Evolutionary conservation across 2,888 invertebrate species (phyloP).

Genomic region (Chorisops tibialis): DNA sequence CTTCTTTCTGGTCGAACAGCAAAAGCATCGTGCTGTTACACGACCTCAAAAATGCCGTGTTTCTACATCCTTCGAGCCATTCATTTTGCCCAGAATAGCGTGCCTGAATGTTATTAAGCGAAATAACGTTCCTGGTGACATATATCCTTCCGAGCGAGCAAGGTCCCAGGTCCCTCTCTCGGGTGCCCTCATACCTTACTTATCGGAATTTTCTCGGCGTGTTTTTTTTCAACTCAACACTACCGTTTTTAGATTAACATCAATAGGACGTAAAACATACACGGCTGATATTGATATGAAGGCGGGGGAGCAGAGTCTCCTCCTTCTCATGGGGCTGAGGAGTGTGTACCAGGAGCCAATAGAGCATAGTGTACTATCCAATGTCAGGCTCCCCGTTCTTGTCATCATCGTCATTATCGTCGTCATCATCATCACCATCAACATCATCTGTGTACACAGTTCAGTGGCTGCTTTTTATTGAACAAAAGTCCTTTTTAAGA

Average conservation of each 20-base stretch:
- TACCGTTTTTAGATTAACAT: slow-evolving; percentile 19
- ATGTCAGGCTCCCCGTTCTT: slow-evolving; percentile 14
- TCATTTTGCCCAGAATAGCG: not conserved
- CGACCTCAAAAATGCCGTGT: slow-evolving; percentile 6
- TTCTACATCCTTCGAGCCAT: not conserved
- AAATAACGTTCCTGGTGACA: slow-evolving; percentile 21
- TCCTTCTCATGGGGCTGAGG: not conserved
- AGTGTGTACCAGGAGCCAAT: not conserved
- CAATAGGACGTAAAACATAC: not conserved
- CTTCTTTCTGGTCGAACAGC: slow-evolving; percentile 16
- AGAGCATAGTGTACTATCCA: not conserved
- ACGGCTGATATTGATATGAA: not conserved
- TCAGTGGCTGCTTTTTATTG: slow-evolving; percentile 16
- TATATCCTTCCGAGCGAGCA: not conserved
- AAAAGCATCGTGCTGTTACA: not conserved
- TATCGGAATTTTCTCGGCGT: not conserved
- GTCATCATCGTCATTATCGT: slow-evolving; percentile 4
- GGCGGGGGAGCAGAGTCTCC: not conserved
- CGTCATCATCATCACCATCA: slow-evolving; percentile 25
- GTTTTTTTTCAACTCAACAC: slow-evolving; percentile 4
- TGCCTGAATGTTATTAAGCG: slow-evolving; percentile 15
- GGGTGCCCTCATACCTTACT: not conserved
- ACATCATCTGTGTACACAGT: slow-evolving; percentile 23
- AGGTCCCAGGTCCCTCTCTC: not conserved
- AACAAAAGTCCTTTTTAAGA: slow-evolving; percentile 14